Evolutionary conservation across 1,140 invertebrate genomes (phyloP).

Genomic region (Formica selysi): DNA sequence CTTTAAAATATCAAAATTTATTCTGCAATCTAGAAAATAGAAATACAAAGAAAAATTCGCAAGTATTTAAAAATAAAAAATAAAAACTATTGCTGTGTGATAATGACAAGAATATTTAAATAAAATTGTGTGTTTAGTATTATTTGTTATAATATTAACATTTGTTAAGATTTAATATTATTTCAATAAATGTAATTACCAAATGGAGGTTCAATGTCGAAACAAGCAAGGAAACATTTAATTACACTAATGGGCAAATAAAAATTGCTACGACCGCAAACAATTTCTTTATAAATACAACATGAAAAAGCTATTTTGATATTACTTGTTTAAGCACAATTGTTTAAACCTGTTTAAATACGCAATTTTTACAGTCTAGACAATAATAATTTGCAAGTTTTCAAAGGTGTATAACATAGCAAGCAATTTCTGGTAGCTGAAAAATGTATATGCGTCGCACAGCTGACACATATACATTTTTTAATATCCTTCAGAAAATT

Average conservation of each 20-base stretch:
- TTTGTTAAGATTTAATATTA: not conserved
- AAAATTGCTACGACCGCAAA: not conserved
- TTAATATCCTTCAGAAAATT: not conserved
- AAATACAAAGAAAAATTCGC: not conserved
- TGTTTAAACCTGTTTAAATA: conserved; percentile 2
- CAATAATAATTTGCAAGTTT: conserved; percentile 32
- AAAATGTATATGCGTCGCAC: not conserved
- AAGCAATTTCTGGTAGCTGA: conserved; percentile 9
- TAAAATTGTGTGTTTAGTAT: not conserved
- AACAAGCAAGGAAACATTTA: not conserved
- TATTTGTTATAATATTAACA: too few relatives aligned
- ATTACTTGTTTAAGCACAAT: conserved; percentile 10
- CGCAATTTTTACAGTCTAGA: not conserved
- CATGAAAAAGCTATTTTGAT: not conserved
- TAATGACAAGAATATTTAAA: not conserved
- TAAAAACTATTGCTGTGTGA: not conserved
- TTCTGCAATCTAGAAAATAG: not conserved
- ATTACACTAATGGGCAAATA: not conserved
- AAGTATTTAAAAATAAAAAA: conserved; percentile 6
- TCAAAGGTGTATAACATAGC: not conserved
- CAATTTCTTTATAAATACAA: not conserved
- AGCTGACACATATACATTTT: not conserved
- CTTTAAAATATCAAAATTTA: not conserved
- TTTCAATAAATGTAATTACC: not conserved
- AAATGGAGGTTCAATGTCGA: not conserved